Evolutionary conservation across 2,888 invertebrate species (phyloP).

Genomic region (Serripes groenlandicus): DNA sequence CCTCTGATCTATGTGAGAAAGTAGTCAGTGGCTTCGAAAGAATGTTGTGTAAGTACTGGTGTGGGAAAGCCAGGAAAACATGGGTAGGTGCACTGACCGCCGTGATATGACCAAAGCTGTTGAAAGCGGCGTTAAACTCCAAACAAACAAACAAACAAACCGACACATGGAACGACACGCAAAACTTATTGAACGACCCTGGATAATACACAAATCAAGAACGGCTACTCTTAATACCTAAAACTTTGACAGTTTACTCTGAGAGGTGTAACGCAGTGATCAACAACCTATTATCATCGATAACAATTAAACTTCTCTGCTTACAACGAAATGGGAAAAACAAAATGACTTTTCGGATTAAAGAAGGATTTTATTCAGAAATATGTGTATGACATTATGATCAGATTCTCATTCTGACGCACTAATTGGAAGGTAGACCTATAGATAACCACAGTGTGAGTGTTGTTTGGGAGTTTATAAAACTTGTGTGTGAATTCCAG

Average conservation of each 20-base stretch:
- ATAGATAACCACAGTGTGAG: not conserved
- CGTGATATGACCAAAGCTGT: too few relatives aligned
- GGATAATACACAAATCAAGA: not conserved
- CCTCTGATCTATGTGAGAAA: too few relatives aligned
- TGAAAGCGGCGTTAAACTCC: too few relatives aligned
- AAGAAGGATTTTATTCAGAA: not conserved
- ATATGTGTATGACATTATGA: not conserved
- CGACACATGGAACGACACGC: too few relatives aligned
- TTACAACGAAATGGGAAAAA: not conserved
- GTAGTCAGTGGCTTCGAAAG: too few relatives aligned
- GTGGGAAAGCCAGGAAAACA: too few relatives aligned
- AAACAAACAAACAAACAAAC: too few relatives aligned
- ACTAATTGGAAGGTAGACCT: not conserved
- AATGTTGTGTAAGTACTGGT: too few relatives aligned
- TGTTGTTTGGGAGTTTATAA: slow-evolving; percentile 1
- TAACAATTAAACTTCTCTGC: too few relatives aligned
- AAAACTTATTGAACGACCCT: slow-evolving; percentile 6
- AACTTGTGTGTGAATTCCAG: not conserved
- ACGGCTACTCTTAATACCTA: slow-evolving; percentile 14
- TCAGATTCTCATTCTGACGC: too few relatives aligned
- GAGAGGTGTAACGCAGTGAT: not conserved
- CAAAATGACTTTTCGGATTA: slow-evolving; percentile 12
- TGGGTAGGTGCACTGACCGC: too few relatives aligned
- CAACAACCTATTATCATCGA: not conserved
- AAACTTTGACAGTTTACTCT: not conserved